Evolutionary conservation across 53 echinoderm and acorn worm genomes (phyloP).

Genomic region (Zoroaster sp.): DNA sequence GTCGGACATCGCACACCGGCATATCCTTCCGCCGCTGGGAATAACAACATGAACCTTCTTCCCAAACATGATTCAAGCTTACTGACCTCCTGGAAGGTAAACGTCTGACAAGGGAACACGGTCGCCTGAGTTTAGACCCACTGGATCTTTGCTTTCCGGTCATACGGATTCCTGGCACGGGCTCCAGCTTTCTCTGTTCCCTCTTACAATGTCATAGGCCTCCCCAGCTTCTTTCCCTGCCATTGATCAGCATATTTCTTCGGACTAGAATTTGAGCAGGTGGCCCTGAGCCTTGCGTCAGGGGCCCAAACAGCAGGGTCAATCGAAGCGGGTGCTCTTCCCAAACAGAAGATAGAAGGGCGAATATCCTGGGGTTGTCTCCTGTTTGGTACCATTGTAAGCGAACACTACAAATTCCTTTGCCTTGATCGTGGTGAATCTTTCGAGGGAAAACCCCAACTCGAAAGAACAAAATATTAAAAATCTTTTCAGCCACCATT

Average conservation of each 20-base stretch:
- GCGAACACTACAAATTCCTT: conserved; percentile 45
- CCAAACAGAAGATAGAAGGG: neutral
- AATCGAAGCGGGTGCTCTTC: too few relatives aligned
- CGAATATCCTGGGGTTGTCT: neutral
- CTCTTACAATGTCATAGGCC: neutral
- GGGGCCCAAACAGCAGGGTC: too few relatives aligned
- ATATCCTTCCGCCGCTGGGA: neutral
- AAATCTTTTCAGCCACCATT: conserved; percentile 50
- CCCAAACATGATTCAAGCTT: neutral
- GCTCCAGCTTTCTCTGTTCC: neutral
- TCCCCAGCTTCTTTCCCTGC: neutral
- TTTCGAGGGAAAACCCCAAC: conserved; percentile 32
- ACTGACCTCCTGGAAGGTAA: neutral
- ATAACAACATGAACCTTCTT: neutral
- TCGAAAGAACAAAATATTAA: conserved; percentile 39
- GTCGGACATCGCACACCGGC: neutral
- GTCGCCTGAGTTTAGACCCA: neutral
- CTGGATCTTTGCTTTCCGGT: neutral
- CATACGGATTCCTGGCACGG: neutral
- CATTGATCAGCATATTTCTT: neutral
- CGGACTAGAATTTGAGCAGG: neutral
- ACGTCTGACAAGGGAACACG: neutral
- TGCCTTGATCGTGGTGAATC: conserved; percentile 64
- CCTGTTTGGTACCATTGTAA: conserved; percentile 4
- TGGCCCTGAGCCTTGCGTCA: too few relatives aligned